Percentiles rank a stretch among this genome's conserved stretches.
Evolutionary conservation across 2,797 vertebrate genomes (phyloP).

Genomic region (Tangara arthus): DNA sequence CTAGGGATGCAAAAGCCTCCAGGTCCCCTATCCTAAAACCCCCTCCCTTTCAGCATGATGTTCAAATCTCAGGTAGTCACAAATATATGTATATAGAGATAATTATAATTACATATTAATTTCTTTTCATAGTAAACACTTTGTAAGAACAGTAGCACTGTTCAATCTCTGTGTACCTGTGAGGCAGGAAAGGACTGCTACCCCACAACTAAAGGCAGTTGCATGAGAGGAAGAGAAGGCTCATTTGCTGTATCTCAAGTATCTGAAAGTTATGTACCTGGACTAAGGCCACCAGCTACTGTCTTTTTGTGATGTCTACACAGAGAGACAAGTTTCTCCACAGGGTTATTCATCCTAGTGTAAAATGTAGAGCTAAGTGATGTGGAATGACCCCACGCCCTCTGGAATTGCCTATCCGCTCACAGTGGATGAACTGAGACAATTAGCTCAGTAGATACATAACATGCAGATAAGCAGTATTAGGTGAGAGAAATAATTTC

Average conservation of each 20-base stretch:
- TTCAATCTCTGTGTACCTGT: background rate
- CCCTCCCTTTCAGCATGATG: background rate
- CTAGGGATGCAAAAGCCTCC: background rate
- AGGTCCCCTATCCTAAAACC: background rate
- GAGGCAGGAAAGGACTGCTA: background rate
- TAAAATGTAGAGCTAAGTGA: background rate
- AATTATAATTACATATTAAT: background rate
- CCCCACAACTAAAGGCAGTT: background rate
- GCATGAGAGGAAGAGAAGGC: background rate
- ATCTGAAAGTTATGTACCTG: background rate
- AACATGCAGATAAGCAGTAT: background rate
- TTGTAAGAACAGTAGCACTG: background rate
- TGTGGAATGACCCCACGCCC: background rate
- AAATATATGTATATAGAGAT: background rate
- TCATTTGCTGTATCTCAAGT: background rate
- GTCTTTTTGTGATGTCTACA: background rate
- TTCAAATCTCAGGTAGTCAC: background rate
- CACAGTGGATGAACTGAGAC: background rate
- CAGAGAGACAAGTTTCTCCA: background rate
- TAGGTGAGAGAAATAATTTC: background rate
- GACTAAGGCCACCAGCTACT: background rate
- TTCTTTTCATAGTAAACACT: background rate
- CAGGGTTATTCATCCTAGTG: background rate
- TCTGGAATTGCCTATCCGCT: background rate
- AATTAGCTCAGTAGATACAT: background rate